Percentiles rank a stretch among this genome's conserved stretches.
Conservation (phyloP, 2,888 invertebrate genomes). For the Strigamia crassipes region DNA sequence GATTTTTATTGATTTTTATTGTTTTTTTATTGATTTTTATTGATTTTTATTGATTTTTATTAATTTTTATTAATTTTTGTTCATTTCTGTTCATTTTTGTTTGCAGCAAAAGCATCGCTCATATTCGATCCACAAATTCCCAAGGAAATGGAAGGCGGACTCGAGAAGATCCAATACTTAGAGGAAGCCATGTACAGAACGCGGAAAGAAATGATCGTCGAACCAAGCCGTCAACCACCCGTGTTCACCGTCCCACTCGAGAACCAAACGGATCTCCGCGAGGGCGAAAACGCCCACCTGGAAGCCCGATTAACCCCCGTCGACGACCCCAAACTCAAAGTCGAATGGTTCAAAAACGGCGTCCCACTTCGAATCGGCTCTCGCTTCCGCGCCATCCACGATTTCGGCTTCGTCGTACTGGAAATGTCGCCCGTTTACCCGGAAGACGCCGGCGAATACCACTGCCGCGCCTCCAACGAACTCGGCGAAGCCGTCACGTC, state of each 20-base stretch:
- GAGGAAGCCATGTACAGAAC: slow-evolving; percentile 85
- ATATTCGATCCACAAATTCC: slow-evolving; percentile 92
- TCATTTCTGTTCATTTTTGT: no score
- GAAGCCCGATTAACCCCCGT: slow-evolving; percentile 80
- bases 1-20: no score
- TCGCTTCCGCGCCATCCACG: slow-evolving; percentile 93
- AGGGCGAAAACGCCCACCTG: slow-evolving; percentile 90
- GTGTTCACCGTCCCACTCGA: slow-evolving; percentile 86
- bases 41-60: not conserved
- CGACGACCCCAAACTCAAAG: slow-evolving; percentile 86
- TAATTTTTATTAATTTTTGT: no score
- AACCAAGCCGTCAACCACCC: slow-evolving; percentile 81
- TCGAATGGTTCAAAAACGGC: slow-evolving; percentile 95
- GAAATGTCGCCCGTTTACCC: slow-evolving; percentile 97
- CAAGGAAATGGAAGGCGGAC: slow-evolving; percentile 92
- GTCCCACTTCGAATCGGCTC: slow-evolving; percentile 64
- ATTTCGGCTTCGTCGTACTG: slow-evolving; percentile 95
- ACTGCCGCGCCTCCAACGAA: slow-evolving; percentile 82
- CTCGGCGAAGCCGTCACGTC: slow-evolving; percentile 82
- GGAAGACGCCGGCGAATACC: slow-evolving; percentile 80
- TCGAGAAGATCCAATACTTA: slow-evolving; percentile 88
- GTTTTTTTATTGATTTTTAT: no score
- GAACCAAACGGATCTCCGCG: slow-evolving; percentile 82
- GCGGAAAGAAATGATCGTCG: slow-evolving; percentile 72
- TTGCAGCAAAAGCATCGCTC: slow-evolving; percentile 74